A percentile compares a stretch with the other conserved stretches of the same genome.
phyloP scores from a whole-genome alignment of 1,140 invertebrate species.

The Ganaspis sp. region DNA sequence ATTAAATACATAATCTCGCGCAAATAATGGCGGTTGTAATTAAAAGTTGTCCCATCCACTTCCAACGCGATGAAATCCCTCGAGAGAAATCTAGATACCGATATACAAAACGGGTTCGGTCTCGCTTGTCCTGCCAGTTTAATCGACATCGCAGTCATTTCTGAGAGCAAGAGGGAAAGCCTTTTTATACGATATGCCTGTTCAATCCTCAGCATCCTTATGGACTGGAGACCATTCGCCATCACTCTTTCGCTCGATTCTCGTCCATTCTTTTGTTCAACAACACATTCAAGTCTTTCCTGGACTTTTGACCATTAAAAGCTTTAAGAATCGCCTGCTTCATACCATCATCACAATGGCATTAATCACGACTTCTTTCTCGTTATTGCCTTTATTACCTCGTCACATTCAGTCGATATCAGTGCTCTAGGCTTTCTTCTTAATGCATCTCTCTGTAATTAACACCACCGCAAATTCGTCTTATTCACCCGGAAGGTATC shows the following conservation, averaged over 20 bases:
- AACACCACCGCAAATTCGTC: neutral
- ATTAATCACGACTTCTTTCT: conserved; percentile 47
- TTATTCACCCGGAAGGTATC: conserved; percentile 7
- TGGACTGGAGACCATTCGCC: neutral
- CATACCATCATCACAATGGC: conserved; percentile 41
- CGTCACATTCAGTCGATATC: conserved; percentile 32
- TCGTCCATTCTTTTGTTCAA: conserved; percentile 9
- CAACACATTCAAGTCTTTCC: conserved; percentile 11
- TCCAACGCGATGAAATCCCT: conserved; percentile 42
- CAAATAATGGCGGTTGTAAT: conserved; percentile 60
- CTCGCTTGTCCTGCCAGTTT: conserved; percentile 27
- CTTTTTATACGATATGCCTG: conserved; percentile 12
- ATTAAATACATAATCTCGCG: conserved; percentile 51
- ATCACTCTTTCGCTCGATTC: neutral
- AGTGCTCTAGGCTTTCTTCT: neutral
- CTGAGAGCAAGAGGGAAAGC: neutral
- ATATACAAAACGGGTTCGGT: conserved; percentile 25
- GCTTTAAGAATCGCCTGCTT: conserved; percentile 23
- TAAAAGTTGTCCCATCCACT: conserved; percentile 55
- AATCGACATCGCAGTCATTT: conserved; percentile 28
- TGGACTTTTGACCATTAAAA: conserved; percentile 4
- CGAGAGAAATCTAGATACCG: conserved; percentile 26
- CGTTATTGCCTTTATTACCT: conserved; percentile 31
- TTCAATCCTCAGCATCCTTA: conserved; percentile 10
- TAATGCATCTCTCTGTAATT: neutral